A percentile compares a stretch with the other conserved stretches of the same genome.
Conservation (phyloP, 2,113 vertebrate genomes). For the Otolemur garnettii region DNA sequence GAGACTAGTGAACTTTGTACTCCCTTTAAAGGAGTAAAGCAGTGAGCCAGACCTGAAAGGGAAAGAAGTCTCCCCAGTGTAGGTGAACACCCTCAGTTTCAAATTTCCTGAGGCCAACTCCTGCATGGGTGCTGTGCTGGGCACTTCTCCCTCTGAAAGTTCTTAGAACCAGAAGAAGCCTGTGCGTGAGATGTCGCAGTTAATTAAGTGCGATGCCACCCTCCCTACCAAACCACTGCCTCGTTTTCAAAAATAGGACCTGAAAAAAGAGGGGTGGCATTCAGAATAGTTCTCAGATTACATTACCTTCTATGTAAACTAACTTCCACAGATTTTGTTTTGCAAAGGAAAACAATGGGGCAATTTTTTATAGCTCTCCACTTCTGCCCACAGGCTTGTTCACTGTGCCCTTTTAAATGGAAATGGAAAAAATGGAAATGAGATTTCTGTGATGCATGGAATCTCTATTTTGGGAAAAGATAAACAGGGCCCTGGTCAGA, state of each 20-base stretch:
- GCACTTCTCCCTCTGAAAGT: neutral
- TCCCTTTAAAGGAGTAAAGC: neutral
- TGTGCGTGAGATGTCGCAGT: neutral
- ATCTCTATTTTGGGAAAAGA: conserved; percentile 16
- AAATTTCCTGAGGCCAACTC: neutral
- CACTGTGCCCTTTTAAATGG: neutral
- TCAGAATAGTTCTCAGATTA: neutral
- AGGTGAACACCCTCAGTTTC: neutral
- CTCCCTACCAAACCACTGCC: neutral
- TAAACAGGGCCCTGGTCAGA: neutral
- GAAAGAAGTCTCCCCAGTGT: neutral
- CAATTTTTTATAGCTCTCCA: neutral
- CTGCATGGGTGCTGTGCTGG: neutral
- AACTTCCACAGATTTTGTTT: conserved; percentile 4
- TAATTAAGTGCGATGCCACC: neutral
- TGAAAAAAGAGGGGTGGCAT: neutral
- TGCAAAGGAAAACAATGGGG: neutral
- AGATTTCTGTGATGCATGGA: neutral
- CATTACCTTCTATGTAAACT: neutral
- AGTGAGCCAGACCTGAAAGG: neutral
- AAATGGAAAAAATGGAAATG: conserved; percentile 15
- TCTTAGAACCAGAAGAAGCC: neutral
- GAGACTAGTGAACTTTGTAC: neutral
- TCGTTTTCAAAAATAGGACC: neutral
- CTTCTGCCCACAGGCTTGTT: neutral